phyloP scores from a whole-genome alignment of 2,113 vertebrate species.

The Leptobrachium ailaonicum region DNA sequence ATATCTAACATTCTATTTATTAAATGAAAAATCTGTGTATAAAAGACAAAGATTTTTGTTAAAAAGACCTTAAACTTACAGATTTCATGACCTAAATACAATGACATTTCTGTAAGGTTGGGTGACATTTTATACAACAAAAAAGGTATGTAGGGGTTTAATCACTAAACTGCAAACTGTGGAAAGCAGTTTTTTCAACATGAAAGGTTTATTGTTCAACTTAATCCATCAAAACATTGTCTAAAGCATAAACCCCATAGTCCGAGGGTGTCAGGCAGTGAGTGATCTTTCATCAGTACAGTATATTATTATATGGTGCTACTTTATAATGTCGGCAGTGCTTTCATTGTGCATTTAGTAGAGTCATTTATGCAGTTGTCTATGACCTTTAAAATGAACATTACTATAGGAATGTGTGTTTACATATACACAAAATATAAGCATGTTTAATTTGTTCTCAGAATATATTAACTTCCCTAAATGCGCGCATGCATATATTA shows the following conservation, averaged over 20 bases:
- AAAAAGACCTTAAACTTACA: constrained; percentile 14
- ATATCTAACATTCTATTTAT: constrained; percentile 46
- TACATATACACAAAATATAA: too few relatives aligned
- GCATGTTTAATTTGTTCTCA: too few relatives aligned
- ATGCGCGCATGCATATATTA: too few relatives aligned
- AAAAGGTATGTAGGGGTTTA: background rate
- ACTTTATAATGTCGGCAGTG: background rate
- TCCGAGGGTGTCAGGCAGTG: background rate
- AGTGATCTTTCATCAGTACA: background rate
- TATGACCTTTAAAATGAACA: too few relatives aligned
- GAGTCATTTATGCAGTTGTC: too few relatives aligned
- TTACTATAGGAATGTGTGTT: too few relatives aligned
- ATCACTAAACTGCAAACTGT: background rate
- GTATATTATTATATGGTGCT: background rate
- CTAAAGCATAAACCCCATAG: too few relatives aligned
- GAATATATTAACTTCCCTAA: too few relatives aligned
- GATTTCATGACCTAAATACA: background rate
- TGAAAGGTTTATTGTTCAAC: too few relatives aligned
- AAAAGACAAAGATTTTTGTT: constrained; percentile 5
- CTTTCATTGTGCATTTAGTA: too few relatives aligned
- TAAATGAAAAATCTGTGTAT: constrained; percentile 34
- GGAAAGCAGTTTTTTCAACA: too few relatives aligned
- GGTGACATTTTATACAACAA: constrained; percentile 4
- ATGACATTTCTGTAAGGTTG: constrained; percentile 17
- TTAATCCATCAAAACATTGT: too few relatives aligned